Percentiles rank a stretch among this genome's conserved stretches.
Evolutionary conservation across 2,797 vertebrate genomes (phyloP).

Genomic region (Trachurus trachurus): DNA sequence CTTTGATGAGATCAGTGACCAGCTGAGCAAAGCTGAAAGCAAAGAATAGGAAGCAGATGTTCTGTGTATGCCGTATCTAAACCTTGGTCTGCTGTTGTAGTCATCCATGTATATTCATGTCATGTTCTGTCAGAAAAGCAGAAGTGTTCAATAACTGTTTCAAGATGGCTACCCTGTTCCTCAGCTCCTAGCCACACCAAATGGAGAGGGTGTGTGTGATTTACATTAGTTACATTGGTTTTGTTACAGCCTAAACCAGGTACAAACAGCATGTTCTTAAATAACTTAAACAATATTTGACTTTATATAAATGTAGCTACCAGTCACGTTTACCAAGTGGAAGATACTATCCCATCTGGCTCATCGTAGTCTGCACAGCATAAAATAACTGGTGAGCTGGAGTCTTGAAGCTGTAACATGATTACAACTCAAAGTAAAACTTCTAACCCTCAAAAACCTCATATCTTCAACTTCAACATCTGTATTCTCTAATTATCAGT

Average conservation of each 20-base stretch:
- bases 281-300: neutral
- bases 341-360: neutral
- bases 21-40: neutral
- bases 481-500: no score
- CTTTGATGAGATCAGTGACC: slow-evolving; percentile 73
- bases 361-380: no score
- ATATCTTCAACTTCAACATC: no score
- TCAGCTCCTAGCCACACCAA: no score
- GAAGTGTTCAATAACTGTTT: no score
- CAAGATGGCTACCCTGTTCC: no score
- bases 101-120: neutral
- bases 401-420: no score
- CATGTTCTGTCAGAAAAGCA: neutral
- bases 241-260: neutral
- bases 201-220: no score
- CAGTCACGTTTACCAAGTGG: neutral
- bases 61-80: neutral
- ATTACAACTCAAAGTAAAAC: neutral
- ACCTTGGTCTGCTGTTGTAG: neutral
- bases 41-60: slow-evolving; percentile 11
- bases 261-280: neutral
- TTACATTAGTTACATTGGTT: no score
- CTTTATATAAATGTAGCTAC: neutral
- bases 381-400: no score
- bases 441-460: no score